phyloP scores from a whole-genome alignment of 2,888 invertebrate species.

The Kryphioiulus occultus region DNA sequence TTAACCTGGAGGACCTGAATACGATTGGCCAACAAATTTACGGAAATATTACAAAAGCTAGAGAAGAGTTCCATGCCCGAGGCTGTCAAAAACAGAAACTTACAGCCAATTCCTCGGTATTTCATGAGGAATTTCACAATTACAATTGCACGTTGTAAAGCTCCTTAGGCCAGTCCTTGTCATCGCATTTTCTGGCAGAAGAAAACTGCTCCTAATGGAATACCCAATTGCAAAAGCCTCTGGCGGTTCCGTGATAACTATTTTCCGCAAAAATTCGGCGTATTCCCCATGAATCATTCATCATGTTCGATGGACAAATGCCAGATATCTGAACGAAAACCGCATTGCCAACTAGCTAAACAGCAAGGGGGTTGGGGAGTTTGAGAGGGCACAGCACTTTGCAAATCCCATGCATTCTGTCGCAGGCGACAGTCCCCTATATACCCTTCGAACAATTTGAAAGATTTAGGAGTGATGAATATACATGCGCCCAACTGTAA shows the following conservation, averaged over 20 bases:
- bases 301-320: conserved; percentile 16
- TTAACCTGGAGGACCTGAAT: background rate
- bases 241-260: conserved; percentile 21
- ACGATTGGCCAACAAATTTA: background rate
- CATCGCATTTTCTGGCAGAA: conserved; percentile 11
- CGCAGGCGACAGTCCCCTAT: background rate
- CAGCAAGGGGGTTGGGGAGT: background rate
- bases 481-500: conserved; percentile 1
- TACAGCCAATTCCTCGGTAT: background rate
- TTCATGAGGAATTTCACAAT: conserved; percentile 31
- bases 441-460: background rate
- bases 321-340: background rate
- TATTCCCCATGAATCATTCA: conserved; percentile 18
- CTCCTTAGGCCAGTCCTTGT: conserved; percentile 11
- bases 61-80: background rate
- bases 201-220: conserved; percentile 39
- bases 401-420: conserved; percentile 21
- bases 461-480: conserved; percentile 9
- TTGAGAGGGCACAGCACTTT: background rate
- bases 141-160: conserved; percentile 12
- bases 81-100: background rate
- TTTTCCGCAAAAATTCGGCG: background rate
- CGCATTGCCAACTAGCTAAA: conserved; percentile 11
- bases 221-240: conserved; percentile 18
- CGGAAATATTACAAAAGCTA: conserved; percentile 28